Base-by-base conservation (phyloP, 2,113 vertebrate species). In the Bagarius yarrelli region DNA sequence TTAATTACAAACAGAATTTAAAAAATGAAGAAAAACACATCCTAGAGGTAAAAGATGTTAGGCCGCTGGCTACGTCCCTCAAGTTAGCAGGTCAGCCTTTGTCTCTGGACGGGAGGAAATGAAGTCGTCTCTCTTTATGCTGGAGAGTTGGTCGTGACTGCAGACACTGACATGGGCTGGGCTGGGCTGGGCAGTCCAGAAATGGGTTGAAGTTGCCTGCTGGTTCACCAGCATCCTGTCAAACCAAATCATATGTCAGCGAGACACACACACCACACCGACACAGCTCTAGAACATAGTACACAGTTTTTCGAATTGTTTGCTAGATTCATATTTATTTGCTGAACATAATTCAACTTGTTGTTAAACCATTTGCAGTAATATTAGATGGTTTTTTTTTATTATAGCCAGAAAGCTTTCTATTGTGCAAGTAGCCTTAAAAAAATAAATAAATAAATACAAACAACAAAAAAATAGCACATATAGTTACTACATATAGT, bases 151-250 rank as follows among this genome's bases (percentile, higher is more conserved):
- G 79, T 81, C 79, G 44, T 81, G 70, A 81, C 79, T 73, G 70
- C 27, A 44, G 64, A 57, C 34, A 71, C n/a, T 23, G 59, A 36
- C 44, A 47, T 47, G 44, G 44, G 6, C 44, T 78, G 64, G 44
- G 6, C 44, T 78, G 64, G 69, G 25, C 27, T 27, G 59, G 40
- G 61, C 44, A 47, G 64, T 61, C 76, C 63, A 0, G 25, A 56
- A 61, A 70, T 55, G 30, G 56, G 72, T 53, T 70, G 32, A 63
- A 73, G 66, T 32, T 73, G 25, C 44, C 74, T 72, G 63, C 30
- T 40, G 57, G 78, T 80, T 36, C 78, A 56, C 72, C 81, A 73
- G 66, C 67, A 66, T 64, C 80, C 79, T 84, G 83, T 81, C 83
- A 81, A 72, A 12, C 21, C 83, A 64, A 78, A 56, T 72, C 78